Evolutionary conservation across 2,888 invertebrate species (phyloP), one percentile per base, ranked within the genome.

Genomic region (Tyria jacobaeae): DNA sequence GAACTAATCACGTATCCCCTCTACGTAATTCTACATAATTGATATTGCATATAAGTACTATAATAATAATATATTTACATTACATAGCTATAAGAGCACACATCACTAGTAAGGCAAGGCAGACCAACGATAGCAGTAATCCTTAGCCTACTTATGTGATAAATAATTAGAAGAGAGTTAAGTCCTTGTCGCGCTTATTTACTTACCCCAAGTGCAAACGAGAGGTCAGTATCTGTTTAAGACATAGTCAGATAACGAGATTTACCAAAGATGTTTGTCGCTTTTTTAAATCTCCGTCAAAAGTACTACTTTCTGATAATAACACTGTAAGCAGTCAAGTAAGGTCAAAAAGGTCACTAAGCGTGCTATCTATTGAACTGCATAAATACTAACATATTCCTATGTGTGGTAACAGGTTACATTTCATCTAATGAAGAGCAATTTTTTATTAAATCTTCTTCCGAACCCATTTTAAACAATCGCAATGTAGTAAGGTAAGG

Each of bases 131-230:
- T 83, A 86, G 86, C 82, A 60, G 84, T 82, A 76, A 83, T 69
- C 87, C 83, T 87, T 84, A 81, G 87, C 83, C 86, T 83, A 84
- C 80, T 80, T 83, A 63, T 62, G 63, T 64, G 66, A 49, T 49
- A 49, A 49, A 49, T 49, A 49, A 49, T 49, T 25, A 49, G 48
- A 49, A 49, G 48, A 49, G 48, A 27, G 27, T 52, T 48, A 61
- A 70, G 17, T 54, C 44, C 41, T 54, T 17, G 15, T 54, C 27
- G 25, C 15, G 12, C 35, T 52, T 52, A 52, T 35, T 52, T 37
- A 27, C 24, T 52, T 24, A 52, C 5, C 3, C 17, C 15, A 17
- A 24, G 34, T 52, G 52, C 14, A 24, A 34, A 17, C 3, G 52
- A 52, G n/a, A 53, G 21, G 41, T 41, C 17, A 21, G 12, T 44